These are phyloP conservation scores for Acinonyx jubatus DNA, from an alignment of 2,113 vertebrate genomes.

Conservation along the genomic window DNA sequence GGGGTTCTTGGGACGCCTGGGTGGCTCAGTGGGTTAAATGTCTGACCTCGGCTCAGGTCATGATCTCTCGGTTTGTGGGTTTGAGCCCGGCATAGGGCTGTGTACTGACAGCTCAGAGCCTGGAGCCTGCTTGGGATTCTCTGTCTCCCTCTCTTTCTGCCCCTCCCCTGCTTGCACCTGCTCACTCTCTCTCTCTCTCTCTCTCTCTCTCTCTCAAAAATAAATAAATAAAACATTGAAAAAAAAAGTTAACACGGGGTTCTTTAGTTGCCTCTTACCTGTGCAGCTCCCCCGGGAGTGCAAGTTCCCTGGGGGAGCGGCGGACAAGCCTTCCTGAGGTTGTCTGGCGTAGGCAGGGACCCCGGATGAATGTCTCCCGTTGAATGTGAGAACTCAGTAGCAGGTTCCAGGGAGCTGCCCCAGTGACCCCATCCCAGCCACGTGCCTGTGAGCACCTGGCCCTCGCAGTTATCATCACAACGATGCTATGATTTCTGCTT, in stretches of 20 bases:
- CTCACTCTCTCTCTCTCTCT: too few relatives aligned
- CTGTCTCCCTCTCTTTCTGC: too few relatives aligned
- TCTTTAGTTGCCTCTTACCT: neutral
- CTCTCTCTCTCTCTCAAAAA: too few relatives aligned
- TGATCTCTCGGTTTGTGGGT: too few relatives aligned
- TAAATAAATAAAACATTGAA: too few relatives aligned
- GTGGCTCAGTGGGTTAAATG: too few relatives aligned
- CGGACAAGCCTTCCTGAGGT: neutral
- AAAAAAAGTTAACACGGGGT: neutral
- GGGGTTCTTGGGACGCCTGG: neutral
- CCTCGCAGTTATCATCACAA: neutral
- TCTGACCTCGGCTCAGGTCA: too few relatives aligned
- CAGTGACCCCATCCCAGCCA: neutral
- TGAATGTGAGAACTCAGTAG: neutral
- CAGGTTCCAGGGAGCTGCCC: neutral
- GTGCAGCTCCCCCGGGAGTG: rapidly evolving
- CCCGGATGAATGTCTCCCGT: neutral
- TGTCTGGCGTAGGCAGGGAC: neutral
- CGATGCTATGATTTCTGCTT: neutral
- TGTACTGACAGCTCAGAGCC: too few relatives aligned
- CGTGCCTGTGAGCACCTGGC: rapidly evolving
- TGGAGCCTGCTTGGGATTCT: too few relatives aligned
- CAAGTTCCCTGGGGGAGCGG: neutral
- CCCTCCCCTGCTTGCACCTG: too few relatives aligned
- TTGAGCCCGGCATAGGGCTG: too few relatives aligned